Evolutionary conservation across 2,113 vertebrate species (phyloP).

Genomic region (Crotophaga sulcirostris): DNA sequence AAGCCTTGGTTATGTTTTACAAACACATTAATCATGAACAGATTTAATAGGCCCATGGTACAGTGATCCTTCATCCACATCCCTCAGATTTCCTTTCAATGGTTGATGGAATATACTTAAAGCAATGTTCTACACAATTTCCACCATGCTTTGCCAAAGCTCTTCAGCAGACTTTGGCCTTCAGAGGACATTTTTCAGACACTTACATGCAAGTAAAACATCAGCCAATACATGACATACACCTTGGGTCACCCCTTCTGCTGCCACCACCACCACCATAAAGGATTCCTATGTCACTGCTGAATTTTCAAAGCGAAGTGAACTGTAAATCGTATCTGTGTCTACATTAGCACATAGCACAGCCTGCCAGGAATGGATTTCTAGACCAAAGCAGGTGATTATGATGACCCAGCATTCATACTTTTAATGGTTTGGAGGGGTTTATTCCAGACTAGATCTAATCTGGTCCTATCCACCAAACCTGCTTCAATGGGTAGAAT

Average conservation of each 20-base stretch:
- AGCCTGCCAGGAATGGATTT: background rate
- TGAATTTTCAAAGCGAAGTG: background rate
- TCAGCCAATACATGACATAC: background rate
- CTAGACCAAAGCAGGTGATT: background rate
- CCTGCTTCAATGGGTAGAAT: background rate
- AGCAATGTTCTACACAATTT: background rate
- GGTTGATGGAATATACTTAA: background rate
- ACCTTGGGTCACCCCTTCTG: background rate
- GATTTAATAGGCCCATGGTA: background rate
- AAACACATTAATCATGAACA: slow-evolving; percentile 24
- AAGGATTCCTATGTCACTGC: background rate
- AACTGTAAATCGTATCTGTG: background rate
- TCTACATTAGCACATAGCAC: background rate
- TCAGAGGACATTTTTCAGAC: background rate
- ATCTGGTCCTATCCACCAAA: background rate
- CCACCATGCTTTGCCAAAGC: background rate
- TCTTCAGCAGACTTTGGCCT: background rate
- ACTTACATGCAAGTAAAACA: background rate
- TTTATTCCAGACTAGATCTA: background rate
- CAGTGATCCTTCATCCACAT: background rate
- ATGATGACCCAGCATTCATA: background rate
- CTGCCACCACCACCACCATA: too few species aligned
- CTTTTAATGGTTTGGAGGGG: background rate
- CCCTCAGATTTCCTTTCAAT: background rate
- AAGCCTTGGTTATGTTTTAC: slow-evolving; percentile 18